Evolutionary conservation across 2,113 vertebrate species (phyloP), one percentile per base, ranked within the genome.

Genomic region (Solea senegalensis): DNA sequence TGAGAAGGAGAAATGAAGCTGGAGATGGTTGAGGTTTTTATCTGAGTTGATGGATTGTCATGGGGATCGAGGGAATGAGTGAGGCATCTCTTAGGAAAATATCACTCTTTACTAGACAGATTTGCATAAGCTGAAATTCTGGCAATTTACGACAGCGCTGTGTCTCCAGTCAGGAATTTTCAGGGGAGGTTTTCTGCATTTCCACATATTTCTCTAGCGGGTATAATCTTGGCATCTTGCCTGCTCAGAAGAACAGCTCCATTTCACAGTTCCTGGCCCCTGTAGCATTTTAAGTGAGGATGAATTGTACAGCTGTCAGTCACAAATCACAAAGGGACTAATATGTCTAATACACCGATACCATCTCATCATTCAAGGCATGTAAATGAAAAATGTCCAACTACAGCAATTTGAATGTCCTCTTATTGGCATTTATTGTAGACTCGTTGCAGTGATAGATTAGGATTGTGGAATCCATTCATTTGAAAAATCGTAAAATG

Each of bases 21-120:
- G 43, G 70, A 63, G 73, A 74, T 72, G 74, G 67, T 51, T 27
- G 65, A 21, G 65, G 51, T 83, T 59, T 88, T 86, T 87, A 86
- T 88, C 82, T 87, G 65, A 65, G 65, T 44, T 90, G 84, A 88
- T 85, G 77, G 82, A 89, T 87, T 83, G 87, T 86, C 75, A 83
- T 52, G 76, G 76, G 72, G 63, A 81, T 82, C 55, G 73, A 68
- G n/a, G 58, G 57, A 45, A 39, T 8, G 7, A 34, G 43, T 57
- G 48, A 50, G 65, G 68, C 44, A 45, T 81, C 58, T 81, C 63
- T 53, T 39, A 65, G 74, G 63, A 71, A 78, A 80, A 67, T 55
- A 70, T 74, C 61, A 64, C 58, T 84, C 82, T 82, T 82, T 74
- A 79, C 67, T 51, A 27, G 66, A 72, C 69, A 15, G 71, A 88